These are phyloP conservation scores for Hirundichthys speculiger DNA, from an alignment of 2,113 vertebrate genomes.

Conservation along the genomic window DNA sequence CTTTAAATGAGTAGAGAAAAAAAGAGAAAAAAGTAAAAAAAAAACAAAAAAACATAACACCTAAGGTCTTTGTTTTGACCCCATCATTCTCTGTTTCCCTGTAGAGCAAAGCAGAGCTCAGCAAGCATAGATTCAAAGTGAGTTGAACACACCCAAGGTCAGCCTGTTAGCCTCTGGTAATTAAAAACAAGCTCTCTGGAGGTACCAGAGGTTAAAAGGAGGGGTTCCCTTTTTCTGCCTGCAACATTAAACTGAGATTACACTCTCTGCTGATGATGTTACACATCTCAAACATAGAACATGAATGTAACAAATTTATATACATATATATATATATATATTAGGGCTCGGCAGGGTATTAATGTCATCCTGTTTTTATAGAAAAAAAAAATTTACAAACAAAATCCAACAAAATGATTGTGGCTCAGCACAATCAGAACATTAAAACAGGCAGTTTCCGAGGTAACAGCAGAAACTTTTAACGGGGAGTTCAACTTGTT, in stretches of 20 bases:
- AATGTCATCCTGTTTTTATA: too few species aligned
- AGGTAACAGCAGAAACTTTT: too few species aligned
- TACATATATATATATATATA: too few species aligned
- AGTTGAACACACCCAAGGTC: slow-evolving; percentile 86
- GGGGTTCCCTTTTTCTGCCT: slow-evolving; percentile 77
- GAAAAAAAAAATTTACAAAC: too few species aligned
- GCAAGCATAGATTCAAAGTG: slow-evolving; percentile 84
- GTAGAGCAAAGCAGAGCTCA: slow-evolving; percentile 77
- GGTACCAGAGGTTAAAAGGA: slow-evolving; percentile 86
- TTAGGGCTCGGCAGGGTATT: too few species aligned
- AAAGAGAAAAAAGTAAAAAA: background rate
- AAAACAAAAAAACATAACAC: slow-evolving; percentile 30
- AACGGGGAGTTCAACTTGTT: too few species aligned
- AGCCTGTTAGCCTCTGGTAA: slow-evolving; percentile 89
- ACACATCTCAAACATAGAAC: slow-evolving; percentile 35
- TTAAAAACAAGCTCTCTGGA: slow-evolving; percentile 90
- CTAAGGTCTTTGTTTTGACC: slow-evolving; percentile 51
- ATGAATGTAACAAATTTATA: slow-evolving; percentile 18
- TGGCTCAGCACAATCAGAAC: too few species aligned
- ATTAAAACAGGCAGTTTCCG: too few species aligned
- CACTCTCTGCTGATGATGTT: slow-evolving; percentile 64
- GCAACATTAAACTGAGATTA: slow-evolving; percentile 75
- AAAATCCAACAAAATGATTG: too few species aligned
- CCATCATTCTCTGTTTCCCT: slow-evolving; percentile 65
- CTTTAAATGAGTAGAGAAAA: background rate